These are phyloP conservation scores for Ambastaia sidthimunki DNA, from an alignment of 2,797 vertebrate species.

Conservation along the genomic window DNA sequence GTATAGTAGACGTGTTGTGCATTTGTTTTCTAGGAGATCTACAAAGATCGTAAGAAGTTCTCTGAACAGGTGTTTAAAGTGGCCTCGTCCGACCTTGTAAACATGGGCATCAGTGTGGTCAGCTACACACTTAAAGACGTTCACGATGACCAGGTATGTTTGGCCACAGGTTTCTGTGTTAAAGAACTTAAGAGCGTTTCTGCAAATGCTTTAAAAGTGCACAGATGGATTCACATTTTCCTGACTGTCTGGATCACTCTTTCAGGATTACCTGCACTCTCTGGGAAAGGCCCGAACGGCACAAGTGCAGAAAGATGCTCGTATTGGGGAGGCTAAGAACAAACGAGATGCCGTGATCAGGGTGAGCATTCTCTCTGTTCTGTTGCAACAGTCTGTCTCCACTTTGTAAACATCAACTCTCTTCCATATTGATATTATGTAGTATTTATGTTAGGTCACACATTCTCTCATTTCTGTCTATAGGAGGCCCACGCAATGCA, in stretches of 20 bases:
- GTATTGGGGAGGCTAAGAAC: slow-evolving; percentile 89
- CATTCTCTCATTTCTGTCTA: slow-evolving; percentile 8
- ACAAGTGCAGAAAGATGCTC: slow-evolving; percentile 92
- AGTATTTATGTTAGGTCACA: not conserved
- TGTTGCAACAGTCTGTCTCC: not conserved
- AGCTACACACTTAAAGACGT: slow-evolving; percentile 95
- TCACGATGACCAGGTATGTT: slow-evolving; percentile 87
- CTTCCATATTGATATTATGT: no score
- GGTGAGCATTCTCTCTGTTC: slow-evolving; percentile 70
- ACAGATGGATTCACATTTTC: not conserved
- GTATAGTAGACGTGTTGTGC: not conserved
- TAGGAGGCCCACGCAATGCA: slow-evolving; percentile 90
- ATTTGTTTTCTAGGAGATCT: slow-evolving; percentile 84
- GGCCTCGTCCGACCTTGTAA: slow-evolving; percentile 91
- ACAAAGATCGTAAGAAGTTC: slow-evolving; percentile 95
- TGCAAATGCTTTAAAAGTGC: not conserved
- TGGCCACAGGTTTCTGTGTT: not conserved
- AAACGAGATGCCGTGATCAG: slow-evolving; percentile 90
- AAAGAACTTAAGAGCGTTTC: not conserved
- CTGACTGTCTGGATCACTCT: not conserved
- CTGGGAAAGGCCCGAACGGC: slow-evolving; percentile 89
- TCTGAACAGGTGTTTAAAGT: slow-evolving; percentile 94
- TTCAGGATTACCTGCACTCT: slow-evolving; percentile 89
- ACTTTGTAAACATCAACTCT: no score
- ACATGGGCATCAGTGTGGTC: slow-evolving; percentile 95